Base-by-base conservation (phyloP, 2,113 vertebrate species). In the Apodemus sylvaticus region DNA sequence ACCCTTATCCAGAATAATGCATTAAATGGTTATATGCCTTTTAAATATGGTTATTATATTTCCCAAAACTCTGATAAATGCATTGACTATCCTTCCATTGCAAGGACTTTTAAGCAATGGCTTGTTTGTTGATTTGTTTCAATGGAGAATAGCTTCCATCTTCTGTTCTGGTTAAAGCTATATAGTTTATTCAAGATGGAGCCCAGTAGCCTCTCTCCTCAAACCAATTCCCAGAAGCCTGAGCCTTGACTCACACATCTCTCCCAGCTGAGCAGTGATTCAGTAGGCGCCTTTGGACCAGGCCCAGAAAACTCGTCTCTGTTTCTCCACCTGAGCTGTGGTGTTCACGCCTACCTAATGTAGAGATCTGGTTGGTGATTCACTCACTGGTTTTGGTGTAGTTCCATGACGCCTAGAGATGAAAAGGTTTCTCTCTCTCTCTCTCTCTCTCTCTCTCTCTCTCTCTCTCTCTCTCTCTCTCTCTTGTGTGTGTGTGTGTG, bases 171-270 rank as follows among this genome's bases (percentile, higher is more conserved):
- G 51, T 79, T 71, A 73, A 87, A 96, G 12, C 22, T 53, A 91
- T 58, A 22, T n/a, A n/a, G 58, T 93, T 97, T 94, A 85, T 91
- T 53, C 62, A 97, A 96, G 87, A 82, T 81, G 86, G 86, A 79
- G 64, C 78, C 12, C 16, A 85, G 51, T 1, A 31, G 48, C 55
- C 71, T 91, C 93, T 95, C 93, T 97, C 78, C 70, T 53, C 85
- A 95, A 94, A 89, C 87, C 62, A 31, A 39, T 87, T 93, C 91
- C 76, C 91, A 94, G 86, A 66, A 89, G 55, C 70, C 19, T 60
- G 83, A 70, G 24, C 3, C 76, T 92, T 96, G 87, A 90, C 79
- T 95, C 96, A 94, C 8, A 19, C n/a, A 68, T 91, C 86, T 97
- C 74, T 26, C 22, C 29, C 12, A 89, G 48, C 77, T 73, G 90